Base-by-base conservation (phyloP, 2,113 vertebrate genomes). In the Antigone vipio region DNA sequence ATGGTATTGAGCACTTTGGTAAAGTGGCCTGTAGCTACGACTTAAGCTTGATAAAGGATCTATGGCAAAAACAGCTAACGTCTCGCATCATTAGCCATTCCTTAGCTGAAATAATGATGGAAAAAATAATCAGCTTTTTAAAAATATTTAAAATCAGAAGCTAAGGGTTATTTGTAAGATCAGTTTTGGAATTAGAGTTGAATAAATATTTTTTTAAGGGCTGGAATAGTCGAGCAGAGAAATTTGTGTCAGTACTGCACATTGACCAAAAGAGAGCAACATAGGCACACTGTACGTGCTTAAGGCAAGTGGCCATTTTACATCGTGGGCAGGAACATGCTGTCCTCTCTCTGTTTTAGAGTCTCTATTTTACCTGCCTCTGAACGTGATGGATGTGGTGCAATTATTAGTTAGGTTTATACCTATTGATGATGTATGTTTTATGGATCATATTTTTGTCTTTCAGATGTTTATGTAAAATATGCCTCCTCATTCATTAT, bases 261-360 rank as follows among this genome's bases (percentile, higher is more conserved):
- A 92, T 97, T 96, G 77, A 78, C 98, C 98, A 97, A 98, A 95
- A 98, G 98, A 98, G 98, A 97, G 98, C 98, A 98, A 97, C 86
- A 96, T 91, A 91, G 94, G 97, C 97, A 91, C 93, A 6, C 76
- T 74, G 75, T 93, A 77, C 0, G 7, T 73, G 85, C 92, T 74
- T 30, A 11, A 64, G 60, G 78, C 60, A 67, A 63, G 76, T 71
- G 86, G 93, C 96, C 89, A 81, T 97, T 97, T 97, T 91, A 73
- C 44, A 21, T 6, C 11, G 68, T 53, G 69, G 76, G 82, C 67
- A 59, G 88, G 68, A 94, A 89, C 92, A 21, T 47, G 8, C 12
- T 88, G 86, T 45, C 49, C 22, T 67, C 88, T 90, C 22, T 67
- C 88, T 90, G 67, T 21, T 84, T 92, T 53, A 89, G 94, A 86